phyloP scores from a whole-genome alignment of 2,888 invertebrate genomes.

The Melanostoma scalare region DNA sequence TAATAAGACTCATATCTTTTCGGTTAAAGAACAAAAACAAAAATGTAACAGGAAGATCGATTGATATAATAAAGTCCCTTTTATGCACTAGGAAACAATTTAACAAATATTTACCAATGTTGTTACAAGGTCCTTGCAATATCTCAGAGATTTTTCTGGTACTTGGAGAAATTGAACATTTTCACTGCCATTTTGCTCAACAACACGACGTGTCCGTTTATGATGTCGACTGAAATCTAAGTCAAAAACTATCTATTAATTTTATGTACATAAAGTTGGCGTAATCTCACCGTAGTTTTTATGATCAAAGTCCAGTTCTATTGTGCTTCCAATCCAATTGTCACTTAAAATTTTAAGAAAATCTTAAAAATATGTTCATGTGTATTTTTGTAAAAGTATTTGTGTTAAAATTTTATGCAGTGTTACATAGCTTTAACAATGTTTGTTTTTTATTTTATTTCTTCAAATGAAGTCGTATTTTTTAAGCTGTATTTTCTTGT shows the following conservation, averaged over 20 bases:
- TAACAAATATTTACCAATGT: conserved; percentile 88
- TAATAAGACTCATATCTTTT: no score
- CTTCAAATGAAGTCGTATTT: no score
- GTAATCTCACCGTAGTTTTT: conserved; percentile 67
- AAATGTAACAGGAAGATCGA: not conserved
- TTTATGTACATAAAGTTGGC: not conserved
- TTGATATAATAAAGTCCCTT: no score
- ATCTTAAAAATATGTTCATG: not conserved
- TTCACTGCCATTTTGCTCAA: conserved; percentile 80
- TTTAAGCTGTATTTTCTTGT: no score
- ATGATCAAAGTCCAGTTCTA: conserved; percentile 77
- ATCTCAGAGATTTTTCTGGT: conserved; percentile 87
- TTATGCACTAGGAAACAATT: no score
- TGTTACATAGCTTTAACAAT: no score
- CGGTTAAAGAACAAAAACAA: not conserved
- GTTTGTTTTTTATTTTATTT: no score
- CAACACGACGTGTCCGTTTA: conserved; percentile 77
- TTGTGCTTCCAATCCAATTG: conserved; percentile 79
- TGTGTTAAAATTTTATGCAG: not conserved
- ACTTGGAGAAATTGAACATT: conserved; percentile 79
- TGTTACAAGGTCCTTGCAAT: conserved; percentile 92
- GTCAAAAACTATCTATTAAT: conserved; percentile 17
- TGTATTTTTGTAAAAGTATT: not conserved
- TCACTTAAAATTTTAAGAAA: conserved; percentile 74
- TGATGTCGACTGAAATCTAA: conserved; percentile 31